Evolutionary conservation across 2,797 vertebrate species (phyloP).

Genomic region (Malacoraja senta): DNA sequence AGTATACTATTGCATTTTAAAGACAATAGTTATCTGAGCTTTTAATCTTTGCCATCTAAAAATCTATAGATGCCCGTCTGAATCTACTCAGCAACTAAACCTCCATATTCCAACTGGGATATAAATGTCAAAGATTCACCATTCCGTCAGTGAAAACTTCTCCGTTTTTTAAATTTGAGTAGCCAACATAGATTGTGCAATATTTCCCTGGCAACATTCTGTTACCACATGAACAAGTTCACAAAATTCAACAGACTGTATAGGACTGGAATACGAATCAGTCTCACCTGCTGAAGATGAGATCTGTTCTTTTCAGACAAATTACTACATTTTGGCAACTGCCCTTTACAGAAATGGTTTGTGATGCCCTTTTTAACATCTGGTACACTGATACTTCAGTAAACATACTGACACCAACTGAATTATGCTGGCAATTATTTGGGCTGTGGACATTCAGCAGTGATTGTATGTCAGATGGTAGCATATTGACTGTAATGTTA

Average conservation of each 20-base stretch:
- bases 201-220: not conserved
- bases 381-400: not conserved
- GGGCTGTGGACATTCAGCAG: not conserved
- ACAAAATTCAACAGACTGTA: not conserved
- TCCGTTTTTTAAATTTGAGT: no score
- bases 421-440: not conserved
- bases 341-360: not conserved
- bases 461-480: not conserved
- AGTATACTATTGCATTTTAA: not conserved
- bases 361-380: not conserved
- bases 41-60: not conserved
- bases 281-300: not conserved
- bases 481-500: not conserved
- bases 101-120: no score
- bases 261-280: not conserved
- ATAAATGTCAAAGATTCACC: no score
- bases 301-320: not conserved
- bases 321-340: not conserved
- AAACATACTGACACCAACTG: not conserved
- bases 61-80: no score
- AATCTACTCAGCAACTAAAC: no score
- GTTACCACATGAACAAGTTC: no score
- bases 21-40: no score
- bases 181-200: no score
- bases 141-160: no score